Base-by-base conservation (phyloP, 2,888 invertebrate genomes). In the Falcaria lacertinaria region DNA sequence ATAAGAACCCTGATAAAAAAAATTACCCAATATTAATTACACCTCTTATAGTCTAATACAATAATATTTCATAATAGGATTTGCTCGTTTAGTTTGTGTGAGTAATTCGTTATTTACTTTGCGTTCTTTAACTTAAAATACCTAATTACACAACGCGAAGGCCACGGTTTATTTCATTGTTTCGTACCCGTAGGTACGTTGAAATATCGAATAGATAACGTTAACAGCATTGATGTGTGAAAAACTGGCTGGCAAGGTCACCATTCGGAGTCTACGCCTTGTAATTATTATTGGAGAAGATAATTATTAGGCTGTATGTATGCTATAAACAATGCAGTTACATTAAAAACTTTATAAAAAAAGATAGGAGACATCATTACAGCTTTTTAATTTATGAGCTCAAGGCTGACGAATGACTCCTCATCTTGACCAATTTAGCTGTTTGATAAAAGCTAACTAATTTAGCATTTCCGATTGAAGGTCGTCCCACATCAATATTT, bases 121-220 rank as follows among this genome's bases (percentile, higher is more conserved):
- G 19, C 19, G 19, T 19, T 6, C 19, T 68, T 74, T 69, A 57
- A 57, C 50, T 65, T 59, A 63, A 64, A 64, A 60, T 69, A 69
- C 57, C 65, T 75, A 78, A 76, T 74, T 71, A 72, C 60, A 76
- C 74, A 74, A 70, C 69, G 68, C 72, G 76, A 76, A 83, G 84
- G 84, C 69, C 80, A 67, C 58, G 65, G 70, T 72, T 69, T 69
- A 69, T 71, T 81, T 74, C 76, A 83, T 84, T 84, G 83, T 85
- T 74, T 69, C 71, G 68, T 60, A 60, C 57, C 68, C 46, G 59
- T 53, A 59, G 60, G 61, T 57, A 60, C 60, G 51, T 54, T 64
- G 54, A 56, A 57, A 60, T 55, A 60, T 54, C 55, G 50, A 56
- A 59, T 63, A 68, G 66, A 66, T 63, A 60, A 61, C 56, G 48